Base-by-base conservation (phyloP, 2,888 invertebrate genomes). In the Oxycera nigricornis region DNA sequence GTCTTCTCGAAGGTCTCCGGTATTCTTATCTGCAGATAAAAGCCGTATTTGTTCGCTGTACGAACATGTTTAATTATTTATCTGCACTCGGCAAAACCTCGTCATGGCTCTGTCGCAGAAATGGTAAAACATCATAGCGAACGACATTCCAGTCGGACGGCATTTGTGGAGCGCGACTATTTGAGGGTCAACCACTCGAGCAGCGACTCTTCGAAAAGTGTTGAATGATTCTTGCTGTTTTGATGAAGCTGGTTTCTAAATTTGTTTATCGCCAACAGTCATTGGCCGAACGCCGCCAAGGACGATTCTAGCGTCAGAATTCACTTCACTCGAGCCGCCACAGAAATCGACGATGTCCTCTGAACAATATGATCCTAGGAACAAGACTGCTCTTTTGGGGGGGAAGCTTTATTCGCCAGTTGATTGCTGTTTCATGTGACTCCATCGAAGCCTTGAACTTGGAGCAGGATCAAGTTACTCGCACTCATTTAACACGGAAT, bases 141-240 rank as follows among this genome's bases (percentile, higher is more conserved):
- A 35, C 70, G 31, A 24, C 70, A 70, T 70, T 70, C 70, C 70
- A 55, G 55, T 52, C 30, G 22, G 70, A 55, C 46, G 55, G 24
- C 70, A 55, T 70, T 70, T 70, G 35, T 22, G 31, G 55, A 70
- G 70, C 70, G 70, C 52, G 65, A 30, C 55, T 52, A 70, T 30
- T 70, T 55, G 70, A 70, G 17, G 70, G 70, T 31, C 70, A 70
- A 70, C 70, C 14, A 26, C 70, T 70, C 31, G 20, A 14, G 30
- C 11, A 20, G 35, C 31, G 55, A 6, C 24, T 41, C 65, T 65
- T 65, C 24, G 55, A 46, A 52, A 55, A 68, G 52, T 22, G 35
- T 31, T 22, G 55, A 70, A 52, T 55, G 55, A 70, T 70, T 68
- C 39, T 35, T 26, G 26, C n/a, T 7, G 9, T 11, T 65, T 70